Conservation (phyloP, 2,113 vertebrate genomes). For the Echinops telfairi region DNA sequence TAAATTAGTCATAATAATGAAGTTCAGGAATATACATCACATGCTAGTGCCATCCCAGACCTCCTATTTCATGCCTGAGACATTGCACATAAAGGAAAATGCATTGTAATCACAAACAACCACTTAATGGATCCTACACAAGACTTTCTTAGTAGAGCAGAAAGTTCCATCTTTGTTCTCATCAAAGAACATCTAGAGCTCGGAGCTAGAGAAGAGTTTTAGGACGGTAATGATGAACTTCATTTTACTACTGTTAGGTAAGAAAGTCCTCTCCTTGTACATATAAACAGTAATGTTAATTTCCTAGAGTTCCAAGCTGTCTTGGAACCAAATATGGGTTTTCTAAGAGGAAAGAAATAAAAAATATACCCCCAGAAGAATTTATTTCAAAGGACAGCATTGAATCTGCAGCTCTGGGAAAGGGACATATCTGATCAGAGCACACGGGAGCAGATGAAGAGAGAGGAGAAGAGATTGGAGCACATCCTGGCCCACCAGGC, state of each 20-base stretch:
- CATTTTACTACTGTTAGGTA: not conserved
- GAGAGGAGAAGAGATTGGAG: no score
- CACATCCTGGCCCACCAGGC: no score
- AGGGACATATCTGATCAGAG: no score
- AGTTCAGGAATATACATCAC: not conserved
- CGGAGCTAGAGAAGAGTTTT: not conserved
- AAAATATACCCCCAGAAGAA: not conserved
- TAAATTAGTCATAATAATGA: not conserved
- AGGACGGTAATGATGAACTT: not conserved
- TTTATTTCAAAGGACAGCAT: no score
- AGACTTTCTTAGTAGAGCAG: not conserved
- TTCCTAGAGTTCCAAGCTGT: conserved; percentile 37
- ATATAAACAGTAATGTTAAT: not conserved
- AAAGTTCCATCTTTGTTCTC: not conserved
- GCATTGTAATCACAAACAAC: no score
- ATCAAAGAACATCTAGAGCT: not conserved
- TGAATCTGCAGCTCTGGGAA: no score
- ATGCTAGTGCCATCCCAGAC: not conserved
- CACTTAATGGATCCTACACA: no score
- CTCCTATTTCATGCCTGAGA: not conserved
- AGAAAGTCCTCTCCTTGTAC: not conserved
- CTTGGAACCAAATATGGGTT: conserved; percentile 32
- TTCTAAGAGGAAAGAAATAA: not conserved
- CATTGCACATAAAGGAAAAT: no score
- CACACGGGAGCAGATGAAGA: no score